Evolutionary conservation across 2,888 invertebrate species (phyloP).

Genomic region (Aleiodes leptofemur): DNA sequence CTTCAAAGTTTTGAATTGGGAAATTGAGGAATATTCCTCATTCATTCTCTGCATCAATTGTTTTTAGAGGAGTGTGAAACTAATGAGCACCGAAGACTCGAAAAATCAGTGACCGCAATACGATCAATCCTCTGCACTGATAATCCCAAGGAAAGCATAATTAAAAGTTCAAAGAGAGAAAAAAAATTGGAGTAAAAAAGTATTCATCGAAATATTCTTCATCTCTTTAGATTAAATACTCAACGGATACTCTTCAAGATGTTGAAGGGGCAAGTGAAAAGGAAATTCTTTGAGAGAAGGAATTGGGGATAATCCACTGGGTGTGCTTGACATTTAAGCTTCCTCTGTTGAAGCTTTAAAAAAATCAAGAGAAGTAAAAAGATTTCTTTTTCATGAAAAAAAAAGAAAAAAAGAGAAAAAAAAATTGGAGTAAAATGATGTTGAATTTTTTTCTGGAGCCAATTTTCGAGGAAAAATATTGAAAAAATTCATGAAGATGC

Average conservation of each 20-base stretch:
- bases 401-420: background rate
- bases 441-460: too few relatives aligned
- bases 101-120: constrained; percentile 4
- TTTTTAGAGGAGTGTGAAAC: background rate
- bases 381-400: background rate
- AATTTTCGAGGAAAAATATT: too few relatives aligned
- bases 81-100: background rate
- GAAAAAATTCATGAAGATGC: too few relatives aligned
- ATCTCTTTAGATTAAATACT: background rate
- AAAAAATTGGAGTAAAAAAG: background rate
- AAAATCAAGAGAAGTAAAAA: background rate
- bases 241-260: too few relatives aligned
- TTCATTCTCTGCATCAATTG: background rate
- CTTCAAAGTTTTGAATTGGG: background rate
- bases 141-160: background rate
- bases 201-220: background rate
- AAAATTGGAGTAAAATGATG: too few relatives aligned
- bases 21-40: too few relatives aligned
- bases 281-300: background rate
- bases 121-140: background rate
- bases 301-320: constrained; percentile 26
- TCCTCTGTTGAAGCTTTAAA: background rate
- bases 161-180: background rate
- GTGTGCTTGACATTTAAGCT: constrained; percentile 21
- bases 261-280: background rate